Conservation (phyloP, 1,140 invertebrate genomes). For the Stratiolaelaps scimitus region DNA sequence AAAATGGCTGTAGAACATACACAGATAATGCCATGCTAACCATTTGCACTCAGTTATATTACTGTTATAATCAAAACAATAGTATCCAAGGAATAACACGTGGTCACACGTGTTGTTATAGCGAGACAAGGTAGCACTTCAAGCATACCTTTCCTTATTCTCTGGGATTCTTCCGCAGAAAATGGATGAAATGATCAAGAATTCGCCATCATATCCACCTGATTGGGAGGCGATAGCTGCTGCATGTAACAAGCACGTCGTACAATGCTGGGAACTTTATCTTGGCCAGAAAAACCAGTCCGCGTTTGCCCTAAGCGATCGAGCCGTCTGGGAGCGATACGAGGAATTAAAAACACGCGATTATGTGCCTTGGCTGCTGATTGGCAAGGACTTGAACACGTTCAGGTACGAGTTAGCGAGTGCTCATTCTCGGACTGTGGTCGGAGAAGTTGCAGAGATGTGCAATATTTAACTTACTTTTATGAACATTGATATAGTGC, state of each 20-base stretch:
- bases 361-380: neutral
- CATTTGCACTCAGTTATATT: neutral
- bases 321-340: neutral
- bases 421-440: too few relatives aligned
- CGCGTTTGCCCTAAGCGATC: neutral
- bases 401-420: too few relatives aligned
- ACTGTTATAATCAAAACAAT: neutral
- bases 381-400: too few relatives aligned
- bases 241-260: conserved; percentile 7
- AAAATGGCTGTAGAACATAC: neutral
- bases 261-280: conserved; percentile 18
- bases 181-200: conserved; percentile 7
- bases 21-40: too few relatives aligned
- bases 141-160: neutral
- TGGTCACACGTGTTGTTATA: too few relatives aligned
- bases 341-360: neutral
- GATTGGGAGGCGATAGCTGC: conserved; percentile 20
- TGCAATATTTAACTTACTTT: too few relatives aligned
- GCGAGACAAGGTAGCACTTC: neutral
- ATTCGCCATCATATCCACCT: neutral
- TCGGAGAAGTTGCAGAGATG: too few relatives aligned
- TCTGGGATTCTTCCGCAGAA: neutral
- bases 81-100: too few relatives aligned
- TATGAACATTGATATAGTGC: too few relatives aligned
- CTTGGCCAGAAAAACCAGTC: neutral